Percentiles rank a stretch among this genome's conserved stretches.
Conservation (phyloP, 2,888 invertebrate genomes). For the Hyppa rectilinea region DNA sequence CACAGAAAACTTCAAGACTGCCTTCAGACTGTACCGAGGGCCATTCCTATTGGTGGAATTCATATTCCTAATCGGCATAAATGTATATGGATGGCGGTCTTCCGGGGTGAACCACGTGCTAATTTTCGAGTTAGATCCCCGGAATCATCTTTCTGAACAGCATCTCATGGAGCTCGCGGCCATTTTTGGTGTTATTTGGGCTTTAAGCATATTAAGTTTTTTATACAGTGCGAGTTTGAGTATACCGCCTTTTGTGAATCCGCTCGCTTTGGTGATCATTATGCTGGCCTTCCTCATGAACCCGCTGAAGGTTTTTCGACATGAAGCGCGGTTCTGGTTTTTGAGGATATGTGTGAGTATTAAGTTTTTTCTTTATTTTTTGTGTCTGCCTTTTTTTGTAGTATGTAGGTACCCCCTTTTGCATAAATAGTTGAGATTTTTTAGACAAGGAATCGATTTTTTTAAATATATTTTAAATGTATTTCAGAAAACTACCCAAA, state of each 20-base stretch:
- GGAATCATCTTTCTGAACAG: constrained; percentile 98
- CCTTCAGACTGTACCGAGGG: constrained; percentile 97
- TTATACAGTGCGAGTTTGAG: constrained; percentile 94
- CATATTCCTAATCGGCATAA: constrained; percentile 98
- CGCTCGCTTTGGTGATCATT: constrained; percentile 95
- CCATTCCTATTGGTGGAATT: constrained; percentile 98
- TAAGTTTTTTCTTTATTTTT: not conserved
- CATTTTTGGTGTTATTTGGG: constrained; percentile 98
- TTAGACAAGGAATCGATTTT: too few relatives aligned
- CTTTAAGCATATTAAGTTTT: constrained; percentile 96
- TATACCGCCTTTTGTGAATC: constrained; percentile 98
- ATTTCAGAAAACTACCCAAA: too few relatives aligned
- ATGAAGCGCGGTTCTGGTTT: constrained; percentile 98
- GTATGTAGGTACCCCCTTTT: too few relatives aligned
- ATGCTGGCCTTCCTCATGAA: constrained; percentile 97
- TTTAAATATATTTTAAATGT: too few relatives aligned
- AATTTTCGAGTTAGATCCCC: constrained; percentile 98
- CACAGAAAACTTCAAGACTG: constrained; percentile 95
- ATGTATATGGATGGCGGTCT: constrained; percentile 99
- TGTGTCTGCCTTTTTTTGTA: not conserved
- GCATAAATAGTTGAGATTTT: too few relatives aligned
- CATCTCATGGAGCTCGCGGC: constrained; percentile 98
- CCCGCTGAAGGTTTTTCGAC: constrained; percentile 97
- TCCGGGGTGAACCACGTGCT: constrained; percentile 99
- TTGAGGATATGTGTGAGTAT: constrained; percentile 95